phyloP scores from a whole-genome alignment of 2,888 invertebrate genomes.

The Dynastes tityus region DNA sequence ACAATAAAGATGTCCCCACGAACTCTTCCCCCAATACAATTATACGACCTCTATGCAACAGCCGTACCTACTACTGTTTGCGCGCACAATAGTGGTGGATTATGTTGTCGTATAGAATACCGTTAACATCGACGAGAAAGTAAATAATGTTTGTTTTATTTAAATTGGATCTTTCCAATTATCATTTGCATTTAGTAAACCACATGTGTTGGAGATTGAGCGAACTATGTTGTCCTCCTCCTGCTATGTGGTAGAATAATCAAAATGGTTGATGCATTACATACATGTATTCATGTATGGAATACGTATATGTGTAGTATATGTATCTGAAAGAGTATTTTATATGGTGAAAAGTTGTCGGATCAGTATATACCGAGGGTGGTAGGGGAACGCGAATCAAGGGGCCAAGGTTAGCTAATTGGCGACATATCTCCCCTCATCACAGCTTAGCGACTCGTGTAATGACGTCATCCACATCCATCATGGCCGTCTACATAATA shows the following conservation, averaged over 20 bases:
- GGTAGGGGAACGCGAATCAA: slow-evolving; percentile 56
- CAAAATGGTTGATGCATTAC: slow-evolving; percentile 50
- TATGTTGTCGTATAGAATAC: slow-evolving; percentile 33
- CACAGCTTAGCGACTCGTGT: slow-evolving; percentile 60
- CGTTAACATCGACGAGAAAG: slow-evolving; percentile 29
- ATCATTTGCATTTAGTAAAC: slow-evolving; percentile 48
- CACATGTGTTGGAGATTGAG: slow-evolving; percentile 43
- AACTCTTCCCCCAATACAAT: slow-evolving; percentile 6
- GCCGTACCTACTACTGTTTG: neutral
- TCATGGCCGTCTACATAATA: slow-evolving; percentile 61
- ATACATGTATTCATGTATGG: slow-evolving; percentile 23
- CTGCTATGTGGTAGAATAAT: slow-evolving; percentile 39
- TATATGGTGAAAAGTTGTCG: slow-evolving; percentile 50
- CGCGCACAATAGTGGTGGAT: slow-evolving; percentile 30
- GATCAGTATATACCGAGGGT: slow-evolving; percentile 52
- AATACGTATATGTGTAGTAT: slow-evolving; percentile 27
- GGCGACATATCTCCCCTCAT: slow-evolving; percentile 63
- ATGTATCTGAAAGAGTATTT: slow-evolving; percentile 32
- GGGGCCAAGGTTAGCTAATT: slow-evolving; percentile 64
- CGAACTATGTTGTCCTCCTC: slow-evolving; percentile 16
- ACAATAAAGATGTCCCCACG: neutral
- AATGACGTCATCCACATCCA: slow-evolving; percentile 63
- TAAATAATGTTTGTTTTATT: slow-evolving; percentile 47
- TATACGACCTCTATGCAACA: neutral
- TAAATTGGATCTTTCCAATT: slow-evolving; percentile 48